Base-by-base conservation (phyloP, 2,113 vertebrate species). In the Strix uralensis region DNA sequence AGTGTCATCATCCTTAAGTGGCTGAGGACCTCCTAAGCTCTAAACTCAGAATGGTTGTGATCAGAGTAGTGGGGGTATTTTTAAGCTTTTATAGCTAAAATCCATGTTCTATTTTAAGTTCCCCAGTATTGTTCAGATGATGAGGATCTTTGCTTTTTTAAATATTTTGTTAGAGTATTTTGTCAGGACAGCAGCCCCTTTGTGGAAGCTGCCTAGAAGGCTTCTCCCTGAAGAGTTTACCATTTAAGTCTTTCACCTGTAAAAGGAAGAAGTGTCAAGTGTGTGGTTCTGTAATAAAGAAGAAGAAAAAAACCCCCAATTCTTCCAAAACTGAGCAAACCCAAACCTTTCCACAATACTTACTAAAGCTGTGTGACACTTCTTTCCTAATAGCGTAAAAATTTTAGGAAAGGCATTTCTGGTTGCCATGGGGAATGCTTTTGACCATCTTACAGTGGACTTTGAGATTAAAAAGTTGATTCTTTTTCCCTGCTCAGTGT, bases 381-480 rank as follows among this genome's bases (percentile, higher is more conserved):
- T 78, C 17, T 84, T 91, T 70, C 62, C 44, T 42, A 34, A 78
- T 16, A 78, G 15, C 0, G 0, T 42, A 25, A 54, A 61, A 32
- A 15, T 27, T 55, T 63, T 26, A 70, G 65, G n/a, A 44, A 92
- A 34, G 23, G 20, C 7, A 34, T 86, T 94, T 81, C 52, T 89
- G 14, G 7, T 81, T 81, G 26, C 32, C 9, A 15, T 19, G 17
- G 29, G n/a, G 36, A 82, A 52, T 90, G 14, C 7, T 79, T 90
- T 67, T 72, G 29, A 19, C n/a, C 25, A 36, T 10, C 0, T 74
- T 63, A 44, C 0, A 1, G 15, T 77, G 23, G 22, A 27, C 9
- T 66, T 91, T 7, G n/a, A 81, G n/a, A 78, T 84, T 36, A 66
- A 74, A 80, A 6, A 59, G 20, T 65, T 80, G 12, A 23, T 71